These are phyloP conservation scores for Phalanger gymnotis DNA, from an alignment of 2,797 vertebrate genomes.

Conservation along the genomic window DNA sequence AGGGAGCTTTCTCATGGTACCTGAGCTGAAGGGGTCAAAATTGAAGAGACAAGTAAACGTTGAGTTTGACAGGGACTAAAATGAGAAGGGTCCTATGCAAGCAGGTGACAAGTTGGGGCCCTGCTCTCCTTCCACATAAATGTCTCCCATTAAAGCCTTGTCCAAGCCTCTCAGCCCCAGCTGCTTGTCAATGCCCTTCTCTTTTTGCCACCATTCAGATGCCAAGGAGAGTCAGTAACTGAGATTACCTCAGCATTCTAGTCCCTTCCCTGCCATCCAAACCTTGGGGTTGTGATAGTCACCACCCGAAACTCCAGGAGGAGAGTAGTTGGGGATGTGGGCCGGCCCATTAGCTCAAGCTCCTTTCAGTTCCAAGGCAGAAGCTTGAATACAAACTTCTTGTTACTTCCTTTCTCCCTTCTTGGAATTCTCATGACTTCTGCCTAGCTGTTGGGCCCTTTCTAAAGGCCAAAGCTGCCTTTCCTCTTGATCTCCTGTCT, in stretches of 20 bases:
- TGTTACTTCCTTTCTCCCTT: background rate
- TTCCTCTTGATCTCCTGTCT: background rate
- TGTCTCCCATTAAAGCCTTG: conserved; percentile 29
- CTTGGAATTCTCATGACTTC: background rate
- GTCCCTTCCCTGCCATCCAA: conserved; percentile 38
- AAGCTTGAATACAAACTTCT: background rate
- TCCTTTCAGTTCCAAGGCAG: conserved; percentile 47
- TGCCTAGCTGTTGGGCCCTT: background rate
- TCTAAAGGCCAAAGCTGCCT: background rate
- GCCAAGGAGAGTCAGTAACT: conserved; percentile 49
- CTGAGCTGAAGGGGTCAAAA: conserved; percentile 17
- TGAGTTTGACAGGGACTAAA: conserved; percentile 11
- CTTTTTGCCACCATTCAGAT: conserved; percentile 12
- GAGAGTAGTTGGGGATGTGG: conserved; percentile 47
- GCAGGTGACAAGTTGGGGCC: conserved; percentile 26
- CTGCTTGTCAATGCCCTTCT: conserved; percentile 44
- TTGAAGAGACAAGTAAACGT: conserved; percentile 35
- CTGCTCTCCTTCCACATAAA: background rate
- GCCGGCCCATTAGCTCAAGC: conserved; percentile 38
- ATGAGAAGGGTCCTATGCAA: conserved; percentile 35
- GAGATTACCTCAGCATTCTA: conserved; percentile 43
- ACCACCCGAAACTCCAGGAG: conserved; percentile 24
- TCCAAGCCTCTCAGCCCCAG: too few relatives aligned
- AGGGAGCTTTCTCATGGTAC: conserved; percentile 22
- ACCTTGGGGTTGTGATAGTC: conserved; percentile 49